Conservation (phyloP, 1,140 invertebrate genomes). For the Semibalanus balanoides region DNA sequence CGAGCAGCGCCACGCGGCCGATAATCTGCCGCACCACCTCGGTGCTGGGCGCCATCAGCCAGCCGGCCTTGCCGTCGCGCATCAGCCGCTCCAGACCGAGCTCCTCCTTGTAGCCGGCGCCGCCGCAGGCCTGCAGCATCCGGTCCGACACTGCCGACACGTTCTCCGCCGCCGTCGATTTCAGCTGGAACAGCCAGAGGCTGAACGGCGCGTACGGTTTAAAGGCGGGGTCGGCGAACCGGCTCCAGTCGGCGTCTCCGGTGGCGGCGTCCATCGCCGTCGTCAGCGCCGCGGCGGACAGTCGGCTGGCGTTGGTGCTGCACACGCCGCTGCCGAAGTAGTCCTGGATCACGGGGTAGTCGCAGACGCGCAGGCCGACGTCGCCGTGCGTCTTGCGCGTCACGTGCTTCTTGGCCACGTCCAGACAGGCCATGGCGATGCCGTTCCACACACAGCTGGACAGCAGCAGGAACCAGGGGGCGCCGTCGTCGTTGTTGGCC, state of each 20-base stretch:
- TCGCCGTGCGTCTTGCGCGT: conserved; percentile 19
- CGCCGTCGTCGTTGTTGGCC: conserved; percentile 15
- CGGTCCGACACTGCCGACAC: conserved; percentile 12
- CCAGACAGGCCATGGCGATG: conserved; percentile 18
- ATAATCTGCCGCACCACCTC: conserved; percentile 10
- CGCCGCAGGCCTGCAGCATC: conserved; percentile 18
- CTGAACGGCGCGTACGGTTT: neutral
- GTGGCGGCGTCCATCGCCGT: conserved; percentile 12
- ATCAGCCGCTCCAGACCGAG: conserved; percentile 13
- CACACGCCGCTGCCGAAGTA: conserved; percentile 16
- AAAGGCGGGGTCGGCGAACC: conserved; percentile 8
- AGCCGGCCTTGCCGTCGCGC: conserved; percentile 13
- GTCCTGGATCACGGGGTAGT: conserved; percentile 20
- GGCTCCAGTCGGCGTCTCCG: conserved; percentile 19
- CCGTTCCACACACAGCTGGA: conserved; percentile 17
- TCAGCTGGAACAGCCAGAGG: conserved; percentile 14
- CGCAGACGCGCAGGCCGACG: conserved; percentile 20
- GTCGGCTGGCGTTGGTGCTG: conserved; percentile 11
- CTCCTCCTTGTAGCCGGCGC: conserved; percentile 17
- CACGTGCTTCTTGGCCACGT: conserved; percentile 21
- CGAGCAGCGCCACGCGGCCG: conserved; percentile 8
- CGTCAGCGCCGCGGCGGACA: neutral
- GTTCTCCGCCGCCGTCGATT: conserved; percentile 13
- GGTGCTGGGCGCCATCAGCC: conserved; percentile 14
- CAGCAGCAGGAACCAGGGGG: conserved; percentile 9